Evolutionary conservation across 1,140 invertebrate genomes (phyloP), one percentile per base, ranked within the genome.

Genomic region (Zaprionus ornatus): DNA sequence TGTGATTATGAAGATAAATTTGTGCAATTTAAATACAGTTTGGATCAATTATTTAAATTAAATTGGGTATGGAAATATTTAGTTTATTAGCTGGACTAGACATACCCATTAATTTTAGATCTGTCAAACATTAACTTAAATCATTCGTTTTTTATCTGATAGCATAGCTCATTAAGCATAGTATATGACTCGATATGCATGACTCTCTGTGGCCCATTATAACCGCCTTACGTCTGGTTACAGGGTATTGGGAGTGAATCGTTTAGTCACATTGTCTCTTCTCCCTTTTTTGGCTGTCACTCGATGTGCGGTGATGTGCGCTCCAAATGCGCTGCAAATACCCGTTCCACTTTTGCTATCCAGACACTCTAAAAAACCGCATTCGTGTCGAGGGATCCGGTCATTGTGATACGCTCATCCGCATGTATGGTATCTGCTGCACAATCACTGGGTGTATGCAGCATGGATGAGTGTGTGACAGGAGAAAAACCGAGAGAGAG

Each of bases 321-420:
- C n/a, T n/a, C 4, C 48, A 40, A 35, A 42, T 12, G 7, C 32
- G 35, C 35, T n/a, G n/a, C n/a, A 17, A 13, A 42, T 66, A 29
- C 12, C 32, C 40, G 40, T 74, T 55, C 54, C 19, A 21, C 27
- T 59, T 27, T 42, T 37, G 54, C 42, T 68, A 42, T 40, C 17
- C n/a, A 42, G 25, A 17, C 37, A 57, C 13, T 35, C 19, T 32
- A 55, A 57, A 52, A 12, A 27, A 37, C 62, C 54, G 69, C 62
- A 72, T 29, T 67, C 25, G 23, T 71, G 52, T 32, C 62, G 32
- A 13, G 21, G 52, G 57, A 35, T 32, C 19, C 23, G 25, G 15
- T 54, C 70, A 54, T 19, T 35, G 35, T 29, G 55, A 45, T 21
- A 55, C 19, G 19, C 13, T 55, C 35, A 48, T 40, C 10, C 35